Conservation (phyloP, 2,888 invertebrate genomes). For the Ochlodes sylvanus region DNA sequence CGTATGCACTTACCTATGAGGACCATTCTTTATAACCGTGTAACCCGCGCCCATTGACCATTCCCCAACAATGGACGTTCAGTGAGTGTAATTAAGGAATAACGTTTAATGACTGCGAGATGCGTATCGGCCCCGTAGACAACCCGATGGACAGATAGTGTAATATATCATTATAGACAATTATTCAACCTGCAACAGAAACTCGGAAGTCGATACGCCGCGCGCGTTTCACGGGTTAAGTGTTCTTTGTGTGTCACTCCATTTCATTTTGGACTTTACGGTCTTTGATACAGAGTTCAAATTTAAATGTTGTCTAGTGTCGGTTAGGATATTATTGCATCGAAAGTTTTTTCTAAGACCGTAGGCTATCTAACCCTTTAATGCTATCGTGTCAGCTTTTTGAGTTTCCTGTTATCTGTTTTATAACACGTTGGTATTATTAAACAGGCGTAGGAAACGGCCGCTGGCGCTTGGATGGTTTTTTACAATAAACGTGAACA, state of each 20-base stretch:
- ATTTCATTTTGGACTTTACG: constrained; percentile 24
- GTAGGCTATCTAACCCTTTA: constrained; percentile 44
- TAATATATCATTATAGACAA: constrained; percentile 58
- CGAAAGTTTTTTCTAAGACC: constrained; percentile 35
- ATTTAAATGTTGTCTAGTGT: neutral
- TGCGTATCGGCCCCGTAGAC: constrained; percentile 51
- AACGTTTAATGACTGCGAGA: constrained; percentile 49
- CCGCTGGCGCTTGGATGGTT: constrained; percentile 20
- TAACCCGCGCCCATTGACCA: constrained; percentile 26
- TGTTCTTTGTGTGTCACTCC: constrained; percentile 35
- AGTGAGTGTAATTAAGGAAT: constrained; percentile 47
- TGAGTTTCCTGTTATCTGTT: constrained; percentile 52
- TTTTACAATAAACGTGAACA: constrained; percentile 26
- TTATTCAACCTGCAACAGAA: constrained; percentile 47
- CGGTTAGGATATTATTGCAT: constrained; percentile 2
- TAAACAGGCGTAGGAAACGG: constrained; percentile 43
- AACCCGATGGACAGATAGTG: constrained; percentile 55
- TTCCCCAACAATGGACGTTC: constrained; percentile 16
- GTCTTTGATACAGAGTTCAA: neutral
- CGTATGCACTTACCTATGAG: neutral
- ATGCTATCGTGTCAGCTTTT: constrained; percentile 48
- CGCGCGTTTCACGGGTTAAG: constrained; percentile 39
- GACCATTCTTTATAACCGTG: neutral
- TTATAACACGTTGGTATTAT: constrained; percentile 48
- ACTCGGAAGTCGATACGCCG: constrained; percentile 45